Conservation (phyloP, 2,888 invertebrate genomes). For the Protodeltote pygarga region DNA sequence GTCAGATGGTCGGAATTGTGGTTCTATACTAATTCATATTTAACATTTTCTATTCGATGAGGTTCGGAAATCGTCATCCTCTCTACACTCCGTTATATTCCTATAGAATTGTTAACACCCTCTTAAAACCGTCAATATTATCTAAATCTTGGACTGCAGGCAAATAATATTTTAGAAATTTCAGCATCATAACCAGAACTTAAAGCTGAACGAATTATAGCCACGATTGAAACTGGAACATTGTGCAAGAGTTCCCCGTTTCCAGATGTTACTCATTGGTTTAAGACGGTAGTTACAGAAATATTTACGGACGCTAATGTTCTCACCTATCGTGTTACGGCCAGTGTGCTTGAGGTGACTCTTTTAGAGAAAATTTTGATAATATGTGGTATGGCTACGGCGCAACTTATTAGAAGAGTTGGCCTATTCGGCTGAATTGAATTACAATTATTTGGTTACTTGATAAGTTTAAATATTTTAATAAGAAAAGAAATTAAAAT, state of each 20-base stretch:
- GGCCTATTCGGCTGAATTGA: no score
- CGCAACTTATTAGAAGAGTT: no score
- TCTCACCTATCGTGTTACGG: slow-evolving; percentile 51
- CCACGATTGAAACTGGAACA: slow-evolving; percentile 39
- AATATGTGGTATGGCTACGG: no score
- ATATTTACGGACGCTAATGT: slow-evolving; percentile 56
- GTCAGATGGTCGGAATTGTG: no score
- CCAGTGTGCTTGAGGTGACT: slow-evolving; percentile 26
- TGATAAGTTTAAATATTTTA: no score
- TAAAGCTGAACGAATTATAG: slow-evolving; percentile 57
- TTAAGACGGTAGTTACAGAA: slow-evolving; percentile 49
- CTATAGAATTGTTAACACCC: no score
- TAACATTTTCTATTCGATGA: background rate
- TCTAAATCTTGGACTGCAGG: background rate
- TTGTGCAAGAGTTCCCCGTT: slow-evolving; percentile 51
- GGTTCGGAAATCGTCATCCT: no score
- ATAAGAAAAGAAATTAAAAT: no score
- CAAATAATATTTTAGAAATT: slow-evolving; percentile 14
- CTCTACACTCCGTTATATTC: no score
- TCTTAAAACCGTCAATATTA: background rate
- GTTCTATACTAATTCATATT: no score
- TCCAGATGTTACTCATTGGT: slow-evolving; percentile 58
- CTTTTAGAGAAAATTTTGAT: slow-evolving; percentile 28
- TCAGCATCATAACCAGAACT: slow-evolving; percentile 32
- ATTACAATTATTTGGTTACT: no score